A percentile compares a stretch with the other conserved stretches of the same genome.
These are phyloP conservation scores for Hormaphis cornu DNA, from an alignment of 1,140 invertebrate genomes.

Conservation along the genomic window DNA sequence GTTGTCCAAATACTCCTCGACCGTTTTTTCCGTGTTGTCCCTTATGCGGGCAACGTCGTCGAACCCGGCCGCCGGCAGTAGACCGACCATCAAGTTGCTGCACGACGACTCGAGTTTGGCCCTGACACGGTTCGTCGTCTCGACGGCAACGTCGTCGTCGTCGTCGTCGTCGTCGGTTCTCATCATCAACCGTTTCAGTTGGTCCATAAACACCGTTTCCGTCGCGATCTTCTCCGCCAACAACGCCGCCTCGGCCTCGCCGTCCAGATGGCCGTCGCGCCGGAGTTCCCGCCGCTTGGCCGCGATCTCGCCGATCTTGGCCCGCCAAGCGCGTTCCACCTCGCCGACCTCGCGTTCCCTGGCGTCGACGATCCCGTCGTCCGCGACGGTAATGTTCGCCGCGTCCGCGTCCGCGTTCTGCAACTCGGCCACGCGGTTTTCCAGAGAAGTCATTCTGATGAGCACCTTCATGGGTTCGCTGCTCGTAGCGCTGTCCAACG, in stretches of 20 bases:
- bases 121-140: neutral
- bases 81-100: neutral
- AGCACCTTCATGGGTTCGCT: constrained; percentile 68
- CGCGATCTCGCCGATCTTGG: constrained; percentile 55
- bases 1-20: neutral
- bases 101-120: neutral
- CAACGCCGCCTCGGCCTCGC: constrained; percentile 55
- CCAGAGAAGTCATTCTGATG: constrained; percentile 60
- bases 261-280: constrained; percentile 53
- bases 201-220: constrained; percentile 55
- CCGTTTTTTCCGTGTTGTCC: neutral
- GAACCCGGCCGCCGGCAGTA: neutral
- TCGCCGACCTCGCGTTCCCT: constrained; percentile 8
- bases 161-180: too few species aligned
- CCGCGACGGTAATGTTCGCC: neutral
- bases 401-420: constrained; percentile 2
- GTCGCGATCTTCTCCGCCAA: constrained; percentile 66
- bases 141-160: constrained; percentile 45
- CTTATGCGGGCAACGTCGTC: neutral
- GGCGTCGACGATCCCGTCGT: constrained; percentile 14
- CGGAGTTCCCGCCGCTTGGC: constrained; percentile 52
- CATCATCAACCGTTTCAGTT: constrained; percentile 43
- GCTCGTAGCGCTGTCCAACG: constrained; percentile 62
- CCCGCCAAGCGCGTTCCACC: constrained; percentile 45
- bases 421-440: constrained; percentile 40